Base-by-base conservation (phyloP, 1,140 invertebrate species). In the Drosophila sucinea region DNA sequence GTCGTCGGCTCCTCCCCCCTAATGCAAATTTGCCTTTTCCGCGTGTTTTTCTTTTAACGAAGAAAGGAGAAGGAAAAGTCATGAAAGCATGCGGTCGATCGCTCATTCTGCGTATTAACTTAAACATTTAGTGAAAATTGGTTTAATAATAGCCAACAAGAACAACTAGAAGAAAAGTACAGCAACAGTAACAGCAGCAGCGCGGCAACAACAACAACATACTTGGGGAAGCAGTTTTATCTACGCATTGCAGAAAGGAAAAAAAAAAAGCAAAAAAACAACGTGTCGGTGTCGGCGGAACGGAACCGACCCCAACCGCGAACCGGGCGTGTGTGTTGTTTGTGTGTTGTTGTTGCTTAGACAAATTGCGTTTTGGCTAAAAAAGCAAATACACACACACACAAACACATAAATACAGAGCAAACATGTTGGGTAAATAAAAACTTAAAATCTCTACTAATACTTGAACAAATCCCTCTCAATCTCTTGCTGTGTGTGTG, bases 281-380 rank as follows among this genome's bases (percentile, higher is more conserved):
- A 89, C 84, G 83, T 86, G 84, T 69, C 79, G 35, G 35, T 38
- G 35, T 38, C 25, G 44, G 44, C 44, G 44, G 44, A 51, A 51
- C 44, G 70, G 58, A 47, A 82, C 70, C 64, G 70, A 79, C 70
- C 62, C 74, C 35, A 57, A 67, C 66, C 67, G 76, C 72, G 62
- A 76, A 57, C 61, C 79, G 77, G 80, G 80, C 83, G 80, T 58
- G 80, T 51, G 44, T 51, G 44, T 51, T 51, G 23, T 51, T 23
- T 51, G 44, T 38, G 10, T 38, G 10, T 38, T 38, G 35, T 51
- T 51, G 10, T 86, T 87, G 83, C 84, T 86, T 86, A 89, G 83
- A 89, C 77, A 89, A 87, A 87, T 87, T 87, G 84, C 84, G 84
- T 87, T 87, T 77, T 81, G 84, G 86, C 78, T 87, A 87, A 87